Evolutionary conservation across 2,797 vertebrate species (phyloP).

Genomic region (Holocentrus rufus): DNA sequence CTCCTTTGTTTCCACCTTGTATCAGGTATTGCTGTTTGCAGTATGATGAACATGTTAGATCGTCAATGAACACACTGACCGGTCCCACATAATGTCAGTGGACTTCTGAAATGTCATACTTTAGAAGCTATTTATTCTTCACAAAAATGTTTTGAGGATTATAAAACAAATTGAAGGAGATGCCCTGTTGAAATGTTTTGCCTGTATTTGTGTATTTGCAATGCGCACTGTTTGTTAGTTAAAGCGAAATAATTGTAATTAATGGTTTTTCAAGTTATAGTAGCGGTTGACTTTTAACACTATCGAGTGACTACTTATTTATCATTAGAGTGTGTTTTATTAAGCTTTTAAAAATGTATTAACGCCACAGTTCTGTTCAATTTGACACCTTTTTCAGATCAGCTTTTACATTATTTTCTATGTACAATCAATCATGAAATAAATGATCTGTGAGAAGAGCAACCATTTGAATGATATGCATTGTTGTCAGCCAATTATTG

Average conservation of each 20-base stretch:
- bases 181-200: conserved; percentile 16
- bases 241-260: conserved; percentile 27
- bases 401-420: conserved; percentile 30
- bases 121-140: conserved; percentile 48
- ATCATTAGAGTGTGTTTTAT: conserved; percentile 41
- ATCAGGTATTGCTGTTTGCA: conserved; percentile 37
- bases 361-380: conserved; percentile 9
- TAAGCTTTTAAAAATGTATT: conserved; percentile 36
- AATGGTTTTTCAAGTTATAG: conserved; percentile 59
- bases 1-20: conserved; percentile 53
- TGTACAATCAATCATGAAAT: conserved; percentile 50
- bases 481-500: conserved; percentile 3
- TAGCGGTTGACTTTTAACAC: conserved; percentile 28
- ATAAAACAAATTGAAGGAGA: conserved; percentile 29
- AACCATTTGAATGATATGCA: neutral
- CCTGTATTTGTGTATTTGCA: conserved; percentile 26
- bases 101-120: conserved; percentile 25
- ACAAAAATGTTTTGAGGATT: conserved; percentile 14
- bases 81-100: conserved; percentile 4
- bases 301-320: conserved; percentile 39
- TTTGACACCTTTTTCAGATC: conserved; percentile 9
- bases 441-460: conserved; percentile 40
- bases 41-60: conserved; percentile 14
- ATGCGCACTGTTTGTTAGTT: conserved; percentile 32
- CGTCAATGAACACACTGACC: neutral